Base-by-base conservation (phyloP, 2,797 vertebrate species). In the Tragopan temminckii region DNA sequence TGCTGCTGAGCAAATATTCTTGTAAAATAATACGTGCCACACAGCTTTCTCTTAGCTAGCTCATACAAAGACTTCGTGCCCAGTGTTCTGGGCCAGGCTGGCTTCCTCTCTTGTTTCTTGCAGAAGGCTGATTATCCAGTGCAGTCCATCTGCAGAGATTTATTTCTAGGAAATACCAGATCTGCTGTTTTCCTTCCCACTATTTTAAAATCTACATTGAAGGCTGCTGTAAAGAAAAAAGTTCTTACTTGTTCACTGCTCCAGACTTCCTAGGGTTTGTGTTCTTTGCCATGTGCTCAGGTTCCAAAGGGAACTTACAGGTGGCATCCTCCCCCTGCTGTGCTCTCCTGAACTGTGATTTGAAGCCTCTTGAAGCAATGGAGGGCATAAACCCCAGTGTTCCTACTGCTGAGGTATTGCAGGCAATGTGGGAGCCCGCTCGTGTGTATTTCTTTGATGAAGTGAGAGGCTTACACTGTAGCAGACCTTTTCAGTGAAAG, bases 141-240 rank as follows among this genome's bases (percentile, higher is more conserved):
- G n/a, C 67, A 18, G 5, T 81, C 1, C 0, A 76, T 79, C 55
- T 27, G 38, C 7, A 0, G 0, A 0, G 38, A 11, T 46, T 40
- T 86, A 11, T 46, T 40, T 88, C 67, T n/a, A 72, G 74, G 80
- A 82, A 86, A 7, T 24, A 69, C 13, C 46, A 20, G n/a, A 48
- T 14, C 16, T 9, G 1, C 69, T 40, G 58, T 36, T 18, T 69
- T 77, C 20, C 24, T 68, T 85, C 59, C n/a, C 2, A 3, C 50
- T 85, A 55, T 43, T 82, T 87, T 83, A 45, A 27, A 38, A 80
- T 45, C 36, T 25, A n/a, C 27, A 64, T 7, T 38, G 31, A 24
- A 50, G 9, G 29, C 24, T 78, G 8, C 46, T 72, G 0, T 79
- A 20, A 57, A 29, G 29, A 38, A 55, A n/a, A 19, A 12, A 8